Evolutionary conservation across 92 coral and sea anemone genomes (phyloP).

Genomic region (Heliopora coerulea): DNA sequence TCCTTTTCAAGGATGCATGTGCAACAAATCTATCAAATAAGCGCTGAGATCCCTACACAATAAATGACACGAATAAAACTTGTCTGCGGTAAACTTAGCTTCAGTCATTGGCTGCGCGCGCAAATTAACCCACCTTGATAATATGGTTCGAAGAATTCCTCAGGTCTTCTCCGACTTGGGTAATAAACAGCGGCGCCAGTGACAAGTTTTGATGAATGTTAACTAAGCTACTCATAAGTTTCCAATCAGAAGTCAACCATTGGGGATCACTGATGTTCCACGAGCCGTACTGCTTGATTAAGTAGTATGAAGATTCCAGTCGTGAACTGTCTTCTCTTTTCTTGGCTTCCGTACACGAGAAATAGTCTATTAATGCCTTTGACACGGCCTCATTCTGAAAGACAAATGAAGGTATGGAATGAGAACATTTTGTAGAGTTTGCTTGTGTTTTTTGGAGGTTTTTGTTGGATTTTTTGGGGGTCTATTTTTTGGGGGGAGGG

Average conservation of each 20-base stretch:
- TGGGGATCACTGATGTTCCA: conserved; percentile 70
- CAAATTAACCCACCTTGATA: conserved; percentile 66
- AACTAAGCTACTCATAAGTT: conserved; percentile 55
- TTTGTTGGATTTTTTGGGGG: too few species aligned
- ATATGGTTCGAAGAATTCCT: conserved; percentile 63
- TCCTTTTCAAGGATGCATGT: too few species aligned
- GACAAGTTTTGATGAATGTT: conserved; percentile 60
- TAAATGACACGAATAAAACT: too few species aligned
- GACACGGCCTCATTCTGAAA: conserved; percentile 87
- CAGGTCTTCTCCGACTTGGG: conserved; percentile 52
- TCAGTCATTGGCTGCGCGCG: too few species aligned
- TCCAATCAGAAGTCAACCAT: conserved; percentile 71
- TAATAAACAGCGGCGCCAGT: conserved; percentile 50
- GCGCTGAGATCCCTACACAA: too few species aligned
- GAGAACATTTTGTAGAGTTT: too few species aligned
- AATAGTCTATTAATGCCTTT: conserved; percentile 77
- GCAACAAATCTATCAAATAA: too few species aligned
- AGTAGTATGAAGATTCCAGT: conserved; percentile 56
- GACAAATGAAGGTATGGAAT: too few species aligned
- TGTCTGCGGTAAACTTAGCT: too few species aligned
- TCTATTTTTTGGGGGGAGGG: too few species aligned
- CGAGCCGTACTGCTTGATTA: conserved; percentile 67
- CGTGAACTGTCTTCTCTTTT: conserved; percentile 57
- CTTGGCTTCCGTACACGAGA: conserved; percentile 69
- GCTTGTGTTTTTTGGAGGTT: too few species aligned